phyloP scores from a whole-genome alignment of 2,113 vertebrate species.

The Rhombomys opimus region DNA sequence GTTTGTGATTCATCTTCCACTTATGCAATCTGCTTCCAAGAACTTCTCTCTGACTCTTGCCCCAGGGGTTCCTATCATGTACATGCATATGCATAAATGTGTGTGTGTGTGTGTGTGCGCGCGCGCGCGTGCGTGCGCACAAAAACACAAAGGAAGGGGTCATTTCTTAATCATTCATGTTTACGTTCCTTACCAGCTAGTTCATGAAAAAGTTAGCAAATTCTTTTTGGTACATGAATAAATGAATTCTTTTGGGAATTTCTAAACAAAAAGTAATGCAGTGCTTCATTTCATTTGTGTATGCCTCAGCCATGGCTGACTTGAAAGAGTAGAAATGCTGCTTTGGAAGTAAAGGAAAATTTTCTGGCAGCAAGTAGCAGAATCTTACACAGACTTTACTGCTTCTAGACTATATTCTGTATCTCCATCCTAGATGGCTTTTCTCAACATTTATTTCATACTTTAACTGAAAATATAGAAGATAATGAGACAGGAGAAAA shows the following conservation, averaged over 20 bases:
- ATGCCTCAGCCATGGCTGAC: conserved; percentile 23
- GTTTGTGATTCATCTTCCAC: neutral
- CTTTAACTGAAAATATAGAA: conserved; percentile 45
- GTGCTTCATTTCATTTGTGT: conserved; percentile 39
- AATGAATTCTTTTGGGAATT: conserved; percentile 30
- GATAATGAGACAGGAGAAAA: conserved; percentile 34
- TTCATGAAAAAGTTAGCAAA: conserved; percentile 28
- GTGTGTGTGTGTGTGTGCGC: neutral
- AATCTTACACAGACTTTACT: conserved; percentile 21
- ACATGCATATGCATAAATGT: fast-evolving
- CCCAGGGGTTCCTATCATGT: neutral
- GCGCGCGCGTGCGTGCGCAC: neutral
- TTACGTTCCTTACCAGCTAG: conserved; percentile 15
- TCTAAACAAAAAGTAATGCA: conserved; percentile 33
- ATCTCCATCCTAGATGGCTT: conserved; percentile 28
- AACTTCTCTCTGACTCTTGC: conserved; percentile 8
- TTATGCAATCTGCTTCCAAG: neutral
- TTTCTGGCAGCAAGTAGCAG: conserved; percentile 13
- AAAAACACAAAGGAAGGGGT: neutral
- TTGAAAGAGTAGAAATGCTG: conserved; percentile 27
- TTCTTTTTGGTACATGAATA: conserved; percentile 41
- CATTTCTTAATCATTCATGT: conserved; percentile 17
- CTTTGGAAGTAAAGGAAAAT: neutral
- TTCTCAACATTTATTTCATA: conserved; percentile 30
- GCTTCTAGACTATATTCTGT: conserved; percentile 8